phyloP scores from a whole-genome alignment of 2,113 vertebrate genomes.

The Carlito syrichta region DNA sequence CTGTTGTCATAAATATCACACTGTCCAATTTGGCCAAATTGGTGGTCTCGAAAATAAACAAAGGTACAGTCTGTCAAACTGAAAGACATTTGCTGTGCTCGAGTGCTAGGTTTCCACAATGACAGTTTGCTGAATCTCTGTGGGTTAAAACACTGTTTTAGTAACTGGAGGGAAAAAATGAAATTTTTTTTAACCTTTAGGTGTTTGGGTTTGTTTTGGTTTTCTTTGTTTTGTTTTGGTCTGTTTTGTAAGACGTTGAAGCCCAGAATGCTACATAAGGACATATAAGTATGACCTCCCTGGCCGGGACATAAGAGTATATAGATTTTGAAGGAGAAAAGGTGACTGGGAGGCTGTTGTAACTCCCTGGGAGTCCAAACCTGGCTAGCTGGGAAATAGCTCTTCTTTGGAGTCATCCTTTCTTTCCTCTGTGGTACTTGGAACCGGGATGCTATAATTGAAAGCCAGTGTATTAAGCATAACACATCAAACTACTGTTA shows the following conservation, averaged over 20 bases:
- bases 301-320: not conserved
- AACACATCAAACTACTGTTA: slow-evolving; percentile 77
- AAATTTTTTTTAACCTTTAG: not conserved
- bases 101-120: not conserved
- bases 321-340: not conserved
- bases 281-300: fast-evolving
- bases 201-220: not conserved
- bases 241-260: not conserved
- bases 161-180: not conserved
- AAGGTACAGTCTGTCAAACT: not conserved
- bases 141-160: not conserved
- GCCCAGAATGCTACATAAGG: not conserved
- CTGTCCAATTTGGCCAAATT: slow-evolving; percentile 37
- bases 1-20: slow-evolving; percentile 66
- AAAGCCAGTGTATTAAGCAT: slow-evolving; percentile 75
- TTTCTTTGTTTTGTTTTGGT: not conserved
- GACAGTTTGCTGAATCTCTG: not conserved
- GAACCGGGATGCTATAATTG: slow-evolving; percentile 65
- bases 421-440: slow-evolving; percentile 33
- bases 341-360: not conserved
- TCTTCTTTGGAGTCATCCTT: not conserved
- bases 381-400: not conserved
- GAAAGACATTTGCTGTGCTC: not conserved
- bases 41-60: slow-evolving; percentile 51
- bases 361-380: not conserved